These are phyloP conservation scores for Leptinotarsa peninsularis DNA, from an alignment of 2,888 invertebrate species.

Conservation along the genomic window DNA sequence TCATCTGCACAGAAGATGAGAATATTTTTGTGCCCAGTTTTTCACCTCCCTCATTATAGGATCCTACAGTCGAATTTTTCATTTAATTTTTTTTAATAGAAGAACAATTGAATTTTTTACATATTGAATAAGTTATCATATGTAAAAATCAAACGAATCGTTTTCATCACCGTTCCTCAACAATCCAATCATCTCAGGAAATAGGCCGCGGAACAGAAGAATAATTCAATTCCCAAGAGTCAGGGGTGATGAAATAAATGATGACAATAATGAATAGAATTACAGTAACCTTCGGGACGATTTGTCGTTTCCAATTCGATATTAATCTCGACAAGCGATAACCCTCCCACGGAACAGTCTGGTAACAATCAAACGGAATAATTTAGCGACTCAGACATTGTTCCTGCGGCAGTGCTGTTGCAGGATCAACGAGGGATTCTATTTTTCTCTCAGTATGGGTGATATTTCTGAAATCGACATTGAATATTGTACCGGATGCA, in stretches of 20 bases:
- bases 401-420: constrained; percentile 52
- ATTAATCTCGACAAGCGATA: constrained; percentile 48
- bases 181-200: background rate
- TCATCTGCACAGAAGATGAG: no score
- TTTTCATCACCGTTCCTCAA: background rate
- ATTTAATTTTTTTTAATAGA: no score
- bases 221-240: constrained; percentile 33
- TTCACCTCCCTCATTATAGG: no score
- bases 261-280: constrained; percentile 49
- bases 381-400: constrained; percentile 62
- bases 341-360: constrained; percentile 50
- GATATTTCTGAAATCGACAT: background rate
- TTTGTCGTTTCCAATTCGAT: constrained; percentile 48
- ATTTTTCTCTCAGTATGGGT: constrained; percentile 23
- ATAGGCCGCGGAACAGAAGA: constrained; percentile 9
- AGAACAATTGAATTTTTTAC: no score
- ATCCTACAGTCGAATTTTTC: no score
- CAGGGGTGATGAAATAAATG: constrained; percentile 35
- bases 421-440: constrained; percentile 36
- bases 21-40: no score
- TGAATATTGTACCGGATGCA: no score
- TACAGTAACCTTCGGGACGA: constrained; percentile 44
- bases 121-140: background rate
- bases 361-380: constrained; percentile 61
- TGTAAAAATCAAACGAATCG: background rate